Evolutionary conservation across 1,140 invertebrate species (phyloP).

Genomic region (Melanaphis sacchari): DNA sequence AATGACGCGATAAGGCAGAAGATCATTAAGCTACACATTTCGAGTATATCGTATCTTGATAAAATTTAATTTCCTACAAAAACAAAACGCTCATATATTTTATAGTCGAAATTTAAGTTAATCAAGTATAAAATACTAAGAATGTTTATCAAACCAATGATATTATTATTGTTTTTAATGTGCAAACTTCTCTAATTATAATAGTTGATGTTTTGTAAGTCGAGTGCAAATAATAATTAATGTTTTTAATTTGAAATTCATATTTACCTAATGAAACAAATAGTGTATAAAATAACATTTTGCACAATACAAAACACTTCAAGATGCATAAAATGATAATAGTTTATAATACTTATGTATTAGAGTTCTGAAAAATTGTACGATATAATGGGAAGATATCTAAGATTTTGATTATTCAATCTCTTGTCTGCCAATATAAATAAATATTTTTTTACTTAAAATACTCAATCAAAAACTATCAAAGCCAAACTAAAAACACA

Average conservation of each 20-base stretch:
- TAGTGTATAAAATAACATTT: not conserved
- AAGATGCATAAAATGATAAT: not conserved
- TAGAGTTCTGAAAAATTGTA: not conserved
- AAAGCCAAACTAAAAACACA: not conserved
- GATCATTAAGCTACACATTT: not conserved
- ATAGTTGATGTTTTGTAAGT: not conserved
- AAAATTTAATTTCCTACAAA: not conserved
- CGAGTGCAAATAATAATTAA: not conserved
- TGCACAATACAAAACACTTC: not conserved
- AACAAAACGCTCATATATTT: not conserved
- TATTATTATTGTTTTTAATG: not conserved
- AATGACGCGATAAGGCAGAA: not conserved
- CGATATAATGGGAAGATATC: not conserved
- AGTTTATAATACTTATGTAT: not conserved
- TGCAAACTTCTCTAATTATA: not conserved
- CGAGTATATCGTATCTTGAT: not conserved
- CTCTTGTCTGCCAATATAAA: no score
- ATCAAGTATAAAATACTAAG: conserved; percentile 9
- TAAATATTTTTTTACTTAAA: not conserved
- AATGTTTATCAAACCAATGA: not conserved
- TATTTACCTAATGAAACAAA: not conserved
- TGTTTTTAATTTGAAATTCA: not conserved
- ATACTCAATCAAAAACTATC: not conserved
- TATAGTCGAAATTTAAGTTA: not conserved
- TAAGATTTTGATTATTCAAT: not conserved